Percentiles rank a stretch among this genome's conserved stretches.
Conservation (phyloP, 2,113 vertebrate species). For the Cyrtonyx montezumae region DNA sequence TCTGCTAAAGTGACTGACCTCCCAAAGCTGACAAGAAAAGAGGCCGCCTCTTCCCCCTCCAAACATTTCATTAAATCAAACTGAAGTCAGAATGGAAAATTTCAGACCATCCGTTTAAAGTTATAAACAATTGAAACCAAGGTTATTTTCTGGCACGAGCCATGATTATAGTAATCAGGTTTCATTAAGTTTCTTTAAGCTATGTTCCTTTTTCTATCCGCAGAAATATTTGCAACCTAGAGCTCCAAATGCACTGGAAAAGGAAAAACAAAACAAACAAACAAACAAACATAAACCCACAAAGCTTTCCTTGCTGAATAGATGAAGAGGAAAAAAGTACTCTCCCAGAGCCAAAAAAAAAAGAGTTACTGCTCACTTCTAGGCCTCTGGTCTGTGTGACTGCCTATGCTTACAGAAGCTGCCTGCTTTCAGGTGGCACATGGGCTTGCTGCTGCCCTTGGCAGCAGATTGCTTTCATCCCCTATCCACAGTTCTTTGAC, state of each 20-base stretch:
- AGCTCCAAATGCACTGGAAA: background rate
- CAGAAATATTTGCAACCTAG: background rate
- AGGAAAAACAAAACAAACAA: background rate
- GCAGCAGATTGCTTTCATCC: background rate
- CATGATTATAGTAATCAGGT: background rate
- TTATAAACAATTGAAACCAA: conserved; percentile 44
- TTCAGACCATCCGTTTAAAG: conserved; percentile 41
- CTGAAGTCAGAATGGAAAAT: conserved; percentile 34
- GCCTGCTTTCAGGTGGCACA: background rate
- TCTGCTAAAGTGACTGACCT: background rate
- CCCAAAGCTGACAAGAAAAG: background rate
- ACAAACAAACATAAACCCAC: background rate
- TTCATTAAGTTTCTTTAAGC: background rate
- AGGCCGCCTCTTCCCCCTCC: background rate
- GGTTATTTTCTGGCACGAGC: conserved; percentile 2
- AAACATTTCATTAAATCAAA: conserved; percentile 32
- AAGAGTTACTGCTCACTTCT: background rate
- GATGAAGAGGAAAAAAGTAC: background rate
- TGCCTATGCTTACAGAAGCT: background rate
- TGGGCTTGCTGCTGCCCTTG: background rate
- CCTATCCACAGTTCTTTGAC: background rate
- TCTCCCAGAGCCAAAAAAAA: background rate
- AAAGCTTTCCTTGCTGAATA: background rate
- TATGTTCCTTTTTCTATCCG: background rate
- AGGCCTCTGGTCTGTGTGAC: background rate